Evolutionary conservation across 2,888 invertebrate genomes (phyloP).

Genomic region (Lysandra coridon): DNA sequence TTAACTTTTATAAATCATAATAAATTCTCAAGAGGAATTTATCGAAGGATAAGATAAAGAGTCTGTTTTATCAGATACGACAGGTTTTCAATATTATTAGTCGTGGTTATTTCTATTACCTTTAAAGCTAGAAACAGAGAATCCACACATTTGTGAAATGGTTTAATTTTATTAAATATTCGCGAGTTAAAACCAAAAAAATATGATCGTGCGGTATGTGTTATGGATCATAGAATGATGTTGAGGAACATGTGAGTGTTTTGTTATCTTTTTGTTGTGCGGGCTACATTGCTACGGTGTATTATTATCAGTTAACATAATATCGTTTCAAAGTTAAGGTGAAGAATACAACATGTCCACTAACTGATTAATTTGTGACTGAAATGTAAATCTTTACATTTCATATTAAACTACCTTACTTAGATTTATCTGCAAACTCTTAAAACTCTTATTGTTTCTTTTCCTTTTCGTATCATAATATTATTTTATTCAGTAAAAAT

Average conservation of each 20-base stretch:
- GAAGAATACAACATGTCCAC: not conserved
- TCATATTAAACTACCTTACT: no score
- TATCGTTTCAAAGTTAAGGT: not conserved
- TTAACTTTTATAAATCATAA: conserved; percentile 13
- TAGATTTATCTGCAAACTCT: no score
- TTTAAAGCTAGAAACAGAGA: not conserved
- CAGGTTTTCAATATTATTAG: not conserved
- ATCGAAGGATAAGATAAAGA: conserved; percentile 23
- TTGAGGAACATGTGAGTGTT: conserved; percentile 41
- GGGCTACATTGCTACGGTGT: not conserved
- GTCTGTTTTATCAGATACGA: conserved; percentile 14
- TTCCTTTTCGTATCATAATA: no score
- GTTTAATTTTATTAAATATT: not conserved
- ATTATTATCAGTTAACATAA: not conserved
- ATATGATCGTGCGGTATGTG: conserved; percentile 32
- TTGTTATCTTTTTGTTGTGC: not conserved
- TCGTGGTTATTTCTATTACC: not conserved
- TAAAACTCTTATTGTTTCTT: no score
- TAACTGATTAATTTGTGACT: not conserved
- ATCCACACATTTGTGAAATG: not conserved
- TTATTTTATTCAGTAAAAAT: no score
- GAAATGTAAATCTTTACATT: not conserved
- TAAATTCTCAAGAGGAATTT: conserved; percentile 12
- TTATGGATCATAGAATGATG: conserved; percentile 41
- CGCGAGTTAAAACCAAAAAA: not conserved